These are phyloP conservation scores for Sylvilagus bachmani DNA, from an alignment of 2,113 vertebrate genomes.

Conservation along the genomic window DNA sequence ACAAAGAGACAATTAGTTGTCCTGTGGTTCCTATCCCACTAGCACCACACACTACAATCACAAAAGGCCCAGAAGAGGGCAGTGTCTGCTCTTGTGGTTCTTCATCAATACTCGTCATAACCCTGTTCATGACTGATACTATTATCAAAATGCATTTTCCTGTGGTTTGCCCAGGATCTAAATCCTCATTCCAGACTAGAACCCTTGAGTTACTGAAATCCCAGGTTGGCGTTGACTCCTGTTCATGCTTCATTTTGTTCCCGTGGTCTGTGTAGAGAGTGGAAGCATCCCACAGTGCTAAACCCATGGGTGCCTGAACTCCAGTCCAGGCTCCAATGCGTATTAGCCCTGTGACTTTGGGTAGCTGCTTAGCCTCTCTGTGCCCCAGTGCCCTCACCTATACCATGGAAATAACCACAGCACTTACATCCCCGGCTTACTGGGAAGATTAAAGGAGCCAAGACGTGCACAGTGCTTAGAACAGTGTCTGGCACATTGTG, in stretches of 20 bases:
- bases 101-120: background rate
- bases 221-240: background rate
- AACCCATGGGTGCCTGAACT: background rate
- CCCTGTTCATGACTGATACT: background rate
- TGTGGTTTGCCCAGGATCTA: background rate
- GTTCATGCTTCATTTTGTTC: background rate
- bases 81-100: background rate
- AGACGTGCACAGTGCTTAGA: background rate
- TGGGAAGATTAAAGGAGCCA: background rate
- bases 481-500: background rate
- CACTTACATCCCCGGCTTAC: background rate
- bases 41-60: background rate
- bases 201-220: background rate
- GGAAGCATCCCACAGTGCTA: background rate
- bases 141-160: background rate
- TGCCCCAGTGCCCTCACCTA: background rate
- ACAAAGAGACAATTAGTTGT: background rate
- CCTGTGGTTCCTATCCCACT: background rate
- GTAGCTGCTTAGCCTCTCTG: background rate
- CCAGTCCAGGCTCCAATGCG: background rate
- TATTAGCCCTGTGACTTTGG: background rate
- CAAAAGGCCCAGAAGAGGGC: background rate
- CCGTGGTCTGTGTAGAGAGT: background rate
- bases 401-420: background rate
- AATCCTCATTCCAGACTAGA: background rate